phyloP scores from a whole-genome alignment of 2,113 vertebrate genomes.

The Poeciliopsis retropinna region DNA sequence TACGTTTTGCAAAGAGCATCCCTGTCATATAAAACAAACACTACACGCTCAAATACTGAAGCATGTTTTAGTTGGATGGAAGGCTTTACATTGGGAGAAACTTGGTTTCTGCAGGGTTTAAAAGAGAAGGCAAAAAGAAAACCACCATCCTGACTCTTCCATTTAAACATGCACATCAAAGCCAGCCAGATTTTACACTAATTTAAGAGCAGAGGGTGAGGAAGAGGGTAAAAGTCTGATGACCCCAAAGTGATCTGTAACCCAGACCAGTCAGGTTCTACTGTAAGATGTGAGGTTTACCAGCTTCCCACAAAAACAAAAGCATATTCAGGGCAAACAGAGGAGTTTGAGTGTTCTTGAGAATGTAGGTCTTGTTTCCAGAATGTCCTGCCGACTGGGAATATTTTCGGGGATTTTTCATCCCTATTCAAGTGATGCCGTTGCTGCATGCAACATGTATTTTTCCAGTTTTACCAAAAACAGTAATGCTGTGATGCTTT shows the following conservation, averaged over 20 bases:
- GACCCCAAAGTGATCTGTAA: slow-evolving; percentile 27
- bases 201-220: slow-evolving; percentile 26
- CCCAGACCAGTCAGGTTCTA: neutral
- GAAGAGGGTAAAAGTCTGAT: slow-evolving; percentile 28
- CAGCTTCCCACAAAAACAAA: slow-evolving; percentile 12
- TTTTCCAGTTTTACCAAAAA: neutral
- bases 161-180: slow-evolving; percentile 31
- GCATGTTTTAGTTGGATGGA: slow-evolving; percentile 31
- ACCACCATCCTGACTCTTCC: slow-evolving; percentile 28
- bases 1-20: slow-evolving; percentile 26
- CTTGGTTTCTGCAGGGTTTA: slow-evolving; percentile 41
- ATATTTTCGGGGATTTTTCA: neutral
- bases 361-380: neutral
- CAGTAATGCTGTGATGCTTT: neutral
- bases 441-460: neutral
- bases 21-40: slow-evolving; percentile 16
- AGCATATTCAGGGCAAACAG: slow-evolving; percentile 16
- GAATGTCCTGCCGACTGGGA: neutral
- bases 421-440: neutral
- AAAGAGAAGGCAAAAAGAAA: slow-evolving; percentile 47
- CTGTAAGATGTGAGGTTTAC: slow-evolving; percentile 14
- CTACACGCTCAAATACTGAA: slow-evolving; percentile 15
- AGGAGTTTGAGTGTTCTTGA: neutral
- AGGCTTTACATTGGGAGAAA: slow-evolving; percentile 36
- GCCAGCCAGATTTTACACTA: neutral